Conservation (phyloP, 2,113 vertebrate species). For the Silurus glanis region DNA sequence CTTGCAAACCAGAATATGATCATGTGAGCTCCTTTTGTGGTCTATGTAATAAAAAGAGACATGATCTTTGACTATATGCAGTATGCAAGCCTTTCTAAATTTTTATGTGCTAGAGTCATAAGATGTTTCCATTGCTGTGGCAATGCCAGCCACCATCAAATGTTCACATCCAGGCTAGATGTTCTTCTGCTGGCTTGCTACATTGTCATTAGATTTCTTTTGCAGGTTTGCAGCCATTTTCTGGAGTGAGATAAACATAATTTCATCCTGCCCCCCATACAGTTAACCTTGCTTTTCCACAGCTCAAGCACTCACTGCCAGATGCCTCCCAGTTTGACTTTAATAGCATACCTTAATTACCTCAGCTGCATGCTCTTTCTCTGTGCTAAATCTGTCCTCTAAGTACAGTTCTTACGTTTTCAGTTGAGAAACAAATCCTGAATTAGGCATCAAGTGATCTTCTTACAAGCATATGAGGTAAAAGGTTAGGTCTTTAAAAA, state of each 20-base stretch:
- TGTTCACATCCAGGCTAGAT: background rate
- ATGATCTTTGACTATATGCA: background rate
- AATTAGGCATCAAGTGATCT: constrained; percentile 37
- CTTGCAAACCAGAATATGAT: background rate
- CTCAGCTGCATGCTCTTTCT: constrained; percentile 17
- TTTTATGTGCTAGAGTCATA: constrained; percentile 34
- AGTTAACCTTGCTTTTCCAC: constrained; percentile 46
- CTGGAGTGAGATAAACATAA: constrained; percentile 23
- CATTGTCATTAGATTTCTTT: background rate
- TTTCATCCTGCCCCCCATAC: constrained; percentile 35
- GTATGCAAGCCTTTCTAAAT: background rate
- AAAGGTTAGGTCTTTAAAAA: constrained; percentile 29
- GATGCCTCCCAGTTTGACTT: constrained; percentile 50
- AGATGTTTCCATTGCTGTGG: constrained; percentile 70
- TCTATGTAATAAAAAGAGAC: background rate
- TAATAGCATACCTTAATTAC: constrained; percentile 56
- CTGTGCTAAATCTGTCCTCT: constrained; percentile 45
- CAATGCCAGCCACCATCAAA: constrained; percentile 13
- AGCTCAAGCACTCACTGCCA: constrained; percentile 33
- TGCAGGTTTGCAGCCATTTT: constrained; percentile 9
- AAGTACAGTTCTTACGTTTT: constrained; percentile 52
- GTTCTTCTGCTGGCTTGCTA: constrained; percentile 51
- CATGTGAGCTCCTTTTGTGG: background rate
- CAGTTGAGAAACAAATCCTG: constrained; percentile 40
- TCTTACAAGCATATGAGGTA: constrained; percentile 31